A percentile compares a stretch with the other conserved stretches of the same genome.
phyloP scores from a whole-genome alignment of 2,797 vertebrate genomes.

The Austrolebias charrua region DNA sequence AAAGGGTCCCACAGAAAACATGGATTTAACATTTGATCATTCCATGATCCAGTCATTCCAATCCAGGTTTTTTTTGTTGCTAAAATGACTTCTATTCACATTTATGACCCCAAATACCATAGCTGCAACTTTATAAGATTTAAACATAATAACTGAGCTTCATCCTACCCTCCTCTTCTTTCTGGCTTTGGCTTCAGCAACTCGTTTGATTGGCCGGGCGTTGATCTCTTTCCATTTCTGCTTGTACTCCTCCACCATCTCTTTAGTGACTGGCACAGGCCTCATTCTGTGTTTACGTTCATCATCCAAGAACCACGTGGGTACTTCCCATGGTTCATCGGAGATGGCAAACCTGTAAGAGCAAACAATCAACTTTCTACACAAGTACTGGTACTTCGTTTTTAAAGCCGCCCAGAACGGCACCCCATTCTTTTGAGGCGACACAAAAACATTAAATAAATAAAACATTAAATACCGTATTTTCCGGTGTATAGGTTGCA shows the following conservation, averaged over 20 bases:
- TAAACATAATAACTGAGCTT: not conserved
- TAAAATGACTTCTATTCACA: too few species aligned
- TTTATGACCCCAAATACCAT: too few species aligned
- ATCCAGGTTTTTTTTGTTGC: too few species aligned
- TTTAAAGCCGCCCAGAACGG: not conserved
- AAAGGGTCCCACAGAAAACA: not conserved
- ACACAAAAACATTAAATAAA: too few species aligned
- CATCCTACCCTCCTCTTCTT: conserved; percentile 87
- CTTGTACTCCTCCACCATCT: conserved; percentile 90
- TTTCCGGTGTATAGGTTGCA: too few species aligned
- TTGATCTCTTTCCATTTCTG: conserved; percentile 93
- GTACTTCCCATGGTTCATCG: conserved; percentile 85
- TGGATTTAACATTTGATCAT: not conserved
- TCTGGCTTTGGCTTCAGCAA: conserved; percentile 94
- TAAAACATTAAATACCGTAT: too few species aligned
- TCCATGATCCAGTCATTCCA: not conserved
- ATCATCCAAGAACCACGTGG: conserved; percentile 90
- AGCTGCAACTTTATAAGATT: too few species aligned
- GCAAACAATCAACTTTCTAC: not conserved
- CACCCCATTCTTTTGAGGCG: not conserved
- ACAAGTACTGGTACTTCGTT: not conserved
- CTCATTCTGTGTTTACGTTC: conserved; percentile 88
- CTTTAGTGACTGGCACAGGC: conserved; percentile 83
- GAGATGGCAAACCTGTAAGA: conserved; percentile 84
- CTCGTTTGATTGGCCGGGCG: conserved; percentile 91